Conservation (phyloP, 2,888 invertebrate species). For the Drosophila fungiperda region DNA sequence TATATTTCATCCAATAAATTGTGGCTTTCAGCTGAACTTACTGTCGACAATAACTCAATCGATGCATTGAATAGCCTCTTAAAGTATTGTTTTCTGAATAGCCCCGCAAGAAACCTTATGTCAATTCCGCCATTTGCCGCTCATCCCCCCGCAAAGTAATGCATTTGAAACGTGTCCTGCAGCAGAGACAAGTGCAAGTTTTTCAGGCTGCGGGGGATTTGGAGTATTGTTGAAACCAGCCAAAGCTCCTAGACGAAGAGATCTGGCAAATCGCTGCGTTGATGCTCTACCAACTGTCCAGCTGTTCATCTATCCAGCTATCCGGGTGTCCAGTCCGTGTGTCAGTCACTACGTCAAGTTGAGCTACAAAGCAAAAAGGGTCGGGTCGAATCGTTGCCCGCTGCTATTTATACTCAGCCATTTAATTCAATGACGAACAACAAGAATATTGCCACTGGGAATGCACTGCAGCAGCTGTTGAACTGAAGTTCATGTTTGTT, state of each 20-base stretch:
- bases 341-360: constrained; percentile 32
- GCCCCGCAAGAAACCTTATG: constrained; percentile 2
- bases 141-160: not conserved
- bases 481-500: constrained; percentile 41
- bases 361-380: constrained; percentile 41
- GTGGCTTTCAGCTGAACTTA: constrained; percentile 28
- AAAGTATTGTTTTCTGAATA: constrained; percentile 27
- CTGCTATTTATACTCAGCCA: constrained; percentile 58
- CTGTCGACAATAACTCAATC: constrained; percentile 46
- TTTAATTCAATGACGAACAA: constrained; percentile 80
- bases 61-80: constrained; percentile 37
- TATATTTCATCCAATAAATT: not conserved
- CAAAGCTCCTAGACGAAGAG: constrained; percentile 31
- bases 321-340: constrained; percentile 2
- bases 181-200: constrained; percentile 41
- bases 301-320: constrained; percentile 18
- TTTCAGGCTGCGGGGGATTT: constrained; percentile 21
- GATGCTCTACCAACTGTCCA: constrained; percentile 12
- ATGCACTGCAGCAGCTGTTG: constrained; percentile 50
- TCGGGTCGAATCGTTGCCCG: constrained; percentile 9
- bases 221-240: constrained; percentile 46
- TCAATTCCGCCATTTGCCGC: not conserved
- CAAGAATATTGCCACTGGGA: constrained; percentile 67
- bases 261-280: constrained; percentile 22
- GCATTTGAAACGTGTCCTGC: constrained; percentile 34